Percentiles rank a stretch among this genome's conserved stretches.
Conservation (phyloP, 2,113 vertebrate genomes). For the Cavia aperea region DNA sequence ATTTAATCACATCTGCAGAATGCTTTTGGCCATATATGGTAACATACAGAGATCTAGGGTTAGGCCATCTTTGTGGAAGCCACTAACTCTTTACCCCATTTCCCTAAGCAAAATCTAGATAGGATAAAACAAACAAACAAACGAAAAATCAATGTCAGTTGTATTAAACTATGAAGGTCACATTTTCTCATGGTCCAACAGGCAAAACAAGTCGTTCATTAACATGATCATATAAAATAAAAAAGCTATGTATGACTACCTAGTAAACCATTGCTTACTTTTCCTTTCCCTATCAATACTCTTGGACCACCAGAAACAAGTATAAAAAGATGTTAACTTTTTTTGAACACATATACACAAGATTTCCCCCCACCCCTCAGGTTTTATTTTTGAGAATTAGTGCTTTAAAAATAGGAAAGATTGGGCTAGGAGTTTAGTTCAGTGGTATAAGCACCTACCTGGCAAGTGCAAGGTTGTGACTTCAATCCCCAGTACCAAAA, state of each 20-base stretch:
- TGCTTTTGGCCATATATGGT: neutral
- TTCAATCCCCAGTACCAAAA: no score
- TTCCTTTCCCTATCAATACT: neutral
- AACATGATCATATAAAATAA: neutral
- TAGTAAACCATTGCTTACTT: neutral
- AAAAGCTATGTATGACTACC: neutral
- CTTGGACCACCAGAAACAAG: neutral
- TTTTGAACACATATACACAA: neutral
- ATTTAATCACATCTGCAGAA: neutral
- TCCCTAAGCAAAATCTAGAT: neutral
- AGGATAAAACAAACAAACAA: neutral
- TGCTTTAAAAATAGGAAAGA: slow-evolving; percentile 18
- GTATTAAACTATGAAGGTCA: neutral
- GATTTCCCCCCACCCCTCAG: neutral
- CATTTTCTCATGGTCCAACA: neutral
- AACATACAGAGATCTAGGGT: neutral
- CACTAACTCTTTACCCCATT: neutral
- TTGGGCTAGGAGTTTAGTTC: no score
- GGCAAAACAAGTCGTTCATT: neutral
- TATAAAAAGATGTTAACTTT: neutral
- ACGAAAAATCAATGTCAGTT: neutral
- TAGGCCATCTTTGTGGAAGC: neutral
- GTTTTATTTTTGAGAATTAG: neutral
- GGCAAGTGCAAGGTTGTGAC: no score
- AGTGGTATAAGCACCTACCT: no score